Evolutionary conservation across 2,888 invertebrate species (phyloP).

Genomic region (Tanytarsus gracilentus): DNA sequence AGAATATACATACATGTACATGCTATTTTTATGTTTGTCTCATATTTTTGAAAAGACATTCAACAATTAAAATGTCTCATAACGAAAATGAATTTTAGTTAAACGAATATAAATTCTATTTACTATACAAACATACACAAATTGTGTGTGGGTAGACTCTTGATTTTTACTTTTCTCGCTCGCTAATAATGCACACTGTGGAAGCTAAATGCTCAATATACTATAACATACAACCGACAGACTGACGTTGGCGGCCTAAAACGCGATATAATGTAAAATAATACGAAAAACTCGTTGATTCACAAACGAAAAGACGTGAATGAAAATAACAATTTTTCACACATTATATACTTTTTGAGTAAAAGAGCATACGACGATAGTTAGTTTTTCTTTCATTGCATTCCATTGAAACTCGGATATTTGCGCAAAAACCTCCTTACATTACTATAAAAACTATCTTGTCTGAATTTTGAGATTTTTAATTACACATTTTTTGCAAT

Average conservation of each 20-base stretch:
- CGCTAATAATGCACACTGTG: neutral
- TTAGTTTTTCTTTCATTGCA: neutral
- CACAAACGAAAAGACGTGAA: constrained; percentile 22
- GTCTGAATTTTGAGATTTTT: neutral
- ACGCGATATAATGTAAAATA: neutral
- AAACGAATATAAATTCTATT: too few relatives aligned
- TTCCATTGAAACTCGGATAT: neutral
- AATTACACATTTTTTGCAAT: neutral
- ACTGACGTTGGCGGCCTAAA: neutral
- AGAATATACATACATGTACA: too few relatives aligned
- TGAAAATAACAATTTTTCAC: constrained; percentile 3
- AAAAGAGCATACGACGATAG: neutral
- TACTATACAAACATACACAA: too few relatives aligned
- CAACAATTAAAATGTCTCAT: constrained; percentile 19
- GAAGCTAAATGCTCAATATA: neutral
- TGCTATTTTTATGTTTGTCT: too few relatives aligned
- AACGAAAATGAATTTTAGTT: constrained; percentile 4
- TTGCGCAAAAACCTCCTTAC: too few relatives aligned
- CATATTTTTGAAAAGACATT: neutral
- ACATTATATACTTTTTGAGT: neutral
- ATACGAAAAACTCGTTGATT: constrained; percentile 14
- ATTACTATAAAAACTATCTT: too few relatives aligned
- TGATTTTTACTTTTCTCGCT: constrained; percentile 7
- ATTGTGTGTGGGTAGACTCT: constrained; percentile 13
- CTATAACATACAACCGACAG: neutral